Evolutionary conservation across 2,113 vertebrate genomes (phyloP), one percentile per base, ranked within the genome.

Genomic region (Hystrix brachyura): DNA sequence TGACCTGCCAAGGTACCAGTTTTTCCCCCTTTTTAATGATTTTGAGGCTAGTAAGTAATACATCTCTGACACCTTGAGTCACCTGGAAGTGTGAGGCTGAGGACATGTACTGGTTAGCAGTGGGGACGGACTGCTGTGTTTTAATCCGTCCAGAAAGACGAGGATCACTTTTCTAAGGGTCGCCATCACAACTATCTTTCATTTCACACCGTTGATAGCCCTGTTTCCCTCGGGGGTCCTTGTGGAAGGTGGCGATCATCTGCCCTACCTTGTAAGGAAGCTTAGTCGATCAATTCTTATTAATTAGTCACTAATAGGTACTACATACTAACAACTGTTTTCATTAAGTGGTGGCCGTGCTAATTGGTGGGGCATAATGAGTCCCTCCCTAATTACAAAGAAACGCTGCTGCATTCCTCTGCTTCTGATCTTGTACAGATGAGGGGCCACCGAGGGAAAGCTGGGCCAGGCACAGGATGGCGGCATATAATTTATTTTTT

Each of bases 291-390:
- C 98, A 98, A 88, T 98, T 90, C 97, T 98, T 98, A 98, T 98
- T 98, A 98, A 98, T 98, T 98, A 98, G 97, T 98, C 95, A 91
- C 97, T 98, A 98, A 98, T 98, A 98, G 97, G 97, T 97, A 97
- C 97, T 98, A 86, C 97, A 97, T 97, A 97, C 98, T 95, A 98
- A 98, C 97, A 98, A 98, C 97, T 98, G 98, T 98, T 98, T 98
- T 98, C 98, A 97, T 98, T 98, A 98, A 98, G 96, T 95, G 96
- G 96, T 97, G 96, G 98, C 98, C 96, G 96, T 90, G 90, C 96
- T 98, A 99, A 98, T 98, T 98, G 97, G 98, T 97, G 95, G 91
- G 91, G 94, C 95, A 97, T 98, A 98, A 99, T 90, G 98, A 98
- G 96, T 98, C 98, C 98, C 97, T 98, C 97, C 98, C 97, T 98